Base-by-base conservation (phyloP, 37 sponge, comb jelly and placozoan genomes). In the Aplysina aerophoba region DNA sequence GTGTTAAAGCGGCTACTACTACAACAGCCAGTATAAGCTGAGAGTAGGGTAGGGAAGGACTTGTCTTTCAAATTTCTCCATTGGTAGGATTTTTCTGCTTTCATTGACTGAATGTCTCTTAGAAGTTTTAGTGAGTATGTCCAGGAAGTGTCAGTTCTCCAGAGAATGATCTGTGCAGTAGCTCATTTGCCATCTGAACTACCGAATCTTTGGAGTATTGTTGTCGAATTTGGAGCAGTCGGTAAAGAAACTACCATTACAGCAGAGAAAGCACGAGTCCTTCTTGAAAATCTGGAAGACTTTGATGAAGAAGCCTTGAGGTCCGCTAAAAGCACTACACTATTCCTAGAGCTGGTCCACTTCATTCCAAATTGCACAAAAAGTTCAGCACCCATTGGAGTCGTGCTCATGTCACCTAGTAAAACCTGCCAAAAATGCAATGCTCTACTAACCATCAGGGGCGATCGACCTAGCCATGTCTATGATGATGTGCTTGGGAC, bases 81-180 rank as follows among this genome's bases (percentile, higher is more conserved):
- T n/a, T n/a, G n/a, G n/a, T n/a, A n/a, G n/a, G n/a, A n/a, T n/a
- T n/a, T n/a, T n/a, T n/a, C n/a, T n/a, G n/a, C n/a, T n/a, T n/a
- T n/a, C n/a, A n/a, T n/a, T n/a, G n/a, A n/a, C n/a, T n/a, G n/a
- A n/a, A n/a, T n/a, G n/a, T n/a, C n/a, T n/a, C n/a, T n/a, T n/a
- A n/a, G n/a, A n/a, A n/a, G n/a, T n/a, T n/a, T n/a, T n/a, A n/a
- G n/a, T 16, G 77, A 85, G 68, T 56, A 73, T n/a, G 58, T 82
- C 38, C 12, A 81, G n/a, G 88, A 87, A 73, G 83, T 87, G 0
- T 72, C 88, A 27, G 83, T 82, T 19, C 88, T 87, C 4, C 34
- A 78, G 31, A 82, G 83, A 82, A 12, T 87, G 41, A 15, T 87
- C 4, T 87, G 72, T 82, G 88, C 88, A 12, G 53, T 55, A 12